Conservation (phyloP, 2,888 invertebrate species). For the Dolichopus griseipennis region DNA sequence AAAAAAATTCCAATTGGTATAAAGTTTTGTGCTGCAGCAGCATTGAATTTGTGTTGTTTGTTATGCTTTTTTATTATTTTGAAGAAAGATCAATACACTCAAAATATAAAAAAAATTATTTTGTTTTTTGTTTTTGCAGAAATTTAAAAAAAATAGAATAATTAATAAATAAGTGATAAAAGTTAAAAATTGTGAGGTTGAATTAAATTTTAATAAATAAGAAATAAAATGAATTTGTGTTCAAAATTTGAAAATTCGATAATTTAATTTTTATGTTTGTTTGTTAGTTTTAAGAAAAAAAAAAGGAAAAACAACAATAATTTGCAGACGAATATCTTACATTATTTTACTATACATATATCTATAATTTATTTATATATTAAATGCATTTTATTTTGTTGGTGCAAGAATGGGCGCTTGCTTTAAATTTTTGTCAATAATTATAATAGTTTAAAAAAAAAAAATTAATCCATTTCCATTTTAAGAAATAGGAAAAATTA, state of each 20-base stretch:
- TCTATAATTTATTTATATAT: too few relatives aligned
- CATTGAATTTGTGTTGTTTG: background rate
- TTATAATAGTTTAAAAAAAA: too few relatives aligned
- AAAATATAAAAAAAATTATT: background rate
- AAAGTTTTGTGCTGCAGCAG: background rate
- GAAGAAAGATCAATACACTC: background rate
- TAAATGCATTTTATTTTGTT: background rate
- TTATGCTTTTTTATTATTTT: background rate
- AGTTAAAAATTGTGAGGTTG: background rate
- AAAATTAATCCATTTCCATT: background rate
- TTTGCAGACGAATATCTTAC: background rate
- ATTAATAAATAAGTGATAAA: background rate
- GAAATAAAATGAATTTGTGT: background rate
- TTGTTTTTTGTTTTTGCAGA: background rate
- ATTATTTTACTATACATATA: background rate
- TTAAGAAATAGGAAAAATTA: too few relatives aligned
- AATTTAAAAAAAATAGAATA: background rate
- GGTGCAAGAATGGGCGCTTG: constrained; percentile 1
- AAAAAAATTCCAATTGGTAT: too few relatives aligned
- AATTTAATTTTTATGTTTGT: background rate
- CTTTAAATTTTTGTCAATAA: background rate
- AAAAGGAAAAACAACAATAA: background rate
- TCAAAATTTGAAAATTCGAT: background rate
- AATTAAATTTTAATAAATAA: too few relatives aligned
- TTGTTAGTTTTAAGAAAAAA: background rate